Base-by-base conservation (phyloP, 2,113 vertebrate species). In the Acanthisitta chloris region DNA sequence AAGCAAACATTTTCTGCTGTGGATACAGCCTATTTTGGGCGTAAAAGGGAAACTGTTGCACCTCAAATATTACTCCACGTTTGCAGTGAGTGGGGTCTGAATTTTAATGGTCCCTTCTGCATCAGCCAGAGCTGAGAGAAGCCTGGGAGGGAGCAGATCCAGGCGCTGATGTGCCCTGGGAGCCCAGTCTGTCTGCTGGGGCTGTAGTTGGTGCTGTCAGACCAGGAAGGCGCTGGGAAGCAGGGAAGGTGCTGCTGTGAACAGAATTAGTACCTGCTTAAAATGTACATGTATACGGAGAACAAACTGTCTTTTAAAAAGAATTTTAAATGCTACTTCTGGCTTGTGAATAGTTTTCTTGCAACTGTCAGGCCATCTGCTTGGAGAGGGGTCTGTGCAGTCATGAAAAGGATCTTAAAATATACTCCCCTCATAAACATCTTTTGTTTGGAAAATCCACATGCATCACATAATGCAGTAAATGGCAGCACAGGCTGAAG, bases 311-410 rank as follows among this genome's bases (percentile, higher is more conserved):
- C 90, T 96, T 94, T 70, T 76, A 16, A 42, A 88, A 80, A 54
- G 38, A 65, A 74, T 64, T 93, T 67, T 21, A 80, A 95, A 92
- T 36, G 82, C 92, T 88, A 15, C 96, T 97, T 94, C 93, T 94
- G 70, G 92, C 85, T 96, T 96, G 31, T 62, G 86, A 96, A 95
- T 85, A 86, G 87, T 87, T 97, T 95, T 71, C 91, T 96, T 89
- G 74, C 96, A 97, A 97, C 95, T 97, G 94, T 96, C 66, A 74
- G 92, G 90, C 96, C 96, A 97, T 97, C 96, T 97, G 96, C 91
- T 96, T 61, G 57, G 71, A 95, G 81, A 85, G 64, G 81, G 94
- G 96, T 96, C 95, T 94, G 86, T 83, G 72, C 74, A 96, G 80
- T 79, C 91, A 45, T 91, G 95, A 95, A 96, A 95, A 86, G 86